Percentiles rank a stretch among this genome's conserved stretches.
Evolutionary conservation across 2,888 invertebrate genomes (phyloP).

Genomic region (Buathra laborator): DNA sequence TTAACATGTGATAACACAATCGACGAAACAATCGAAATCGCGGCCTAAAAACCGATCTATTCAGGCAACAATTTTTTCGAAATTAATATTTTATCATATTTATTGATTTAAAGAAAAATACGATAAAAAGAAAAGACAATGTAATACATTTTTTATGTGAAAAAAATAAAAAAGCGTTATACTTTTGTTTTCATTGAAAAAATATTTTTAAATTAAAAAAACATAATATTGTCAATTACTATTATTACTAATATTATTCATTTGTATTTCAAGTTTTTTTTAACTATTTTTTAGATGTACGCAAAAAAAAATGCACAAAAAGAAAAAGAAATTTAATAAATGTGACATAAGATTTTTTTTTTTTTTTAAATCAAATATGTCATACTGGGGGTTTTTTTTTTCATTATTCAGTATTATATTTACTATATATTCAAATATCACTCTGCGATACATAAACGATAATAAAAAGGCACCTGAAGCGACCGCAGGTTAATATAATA

Average conservation of each 20-base stretch:
- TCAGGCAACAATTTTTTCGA: background rate
- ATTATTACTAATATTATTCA: too few species aligned
- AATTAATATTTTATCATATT: too few species aligned
- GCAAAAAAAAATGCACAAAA: background rate
- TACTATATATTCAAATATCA: constrained; percentile 36
- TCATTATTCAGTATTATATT: background rate
- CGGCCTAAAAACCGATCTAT: background rate
- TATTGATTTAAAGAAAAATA: background rate
- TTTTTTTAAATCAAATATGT: constrained; percentile 48
- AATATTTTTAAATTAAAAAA: too few species aligned
- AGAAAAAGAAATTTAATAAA: background rate
- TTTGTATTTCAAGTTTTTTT: too few species aligned
- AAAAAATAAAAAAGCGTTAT: background rate
- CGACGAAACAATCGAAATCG: constrained; percentile 15
- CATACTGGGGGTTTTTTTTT: constrained; percentile 26
- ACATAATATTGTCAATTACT: too few species aligned
- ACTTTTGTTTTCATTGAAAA: background rate
- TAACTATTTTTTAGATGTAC: too few species aligned
- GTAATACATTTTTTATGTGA: background rate
- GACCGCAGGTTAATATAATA: constrained; percentile 48
- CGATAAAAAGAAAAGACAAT: background rate
- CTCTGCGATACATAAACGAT: constrained; percentile 48
- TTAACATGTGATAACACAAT: background rate
- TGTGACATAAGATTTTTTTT: too few species aligned
- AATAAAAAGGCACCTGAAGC: constrained; percentile 66